Conservation (phyloP, 2,888 invertebrate genomes). For the Orchesella flavescens region DNA sequence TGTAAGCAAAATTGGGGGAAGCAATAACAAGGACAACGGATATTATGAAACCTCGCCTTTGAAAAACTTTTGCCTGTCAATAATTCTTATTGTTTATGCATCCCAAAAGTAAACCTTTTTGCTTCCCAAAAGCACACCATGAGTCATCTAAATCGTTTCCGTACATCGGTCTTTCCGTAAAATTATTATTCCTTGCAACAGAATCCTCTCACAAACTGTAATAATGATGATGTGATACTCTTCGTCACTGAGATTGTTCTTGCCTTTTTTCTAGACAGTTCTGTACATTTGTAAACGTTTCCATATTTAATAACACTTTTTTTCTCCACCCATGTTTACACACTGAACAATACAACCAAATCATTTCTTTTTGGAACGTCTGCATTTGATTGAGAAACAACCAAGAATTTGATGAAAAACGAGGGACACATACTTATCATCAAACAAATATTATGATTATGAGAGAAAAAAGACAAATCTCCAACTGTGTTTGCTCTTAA, state of each 20-base stretch:
- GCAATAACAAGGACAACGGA: slow-evolving; percentile 19
- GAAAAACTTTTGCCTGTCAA: slow-evolving; percentile 18
- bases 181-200: not conserved
- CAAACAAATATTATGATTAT: slow-evolving; percentile 40
- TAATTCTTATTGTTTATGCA: not conserved
- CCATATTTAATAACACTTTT: slow-evolving; percentile 5
- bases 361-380: no score
- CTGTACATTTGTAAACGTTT: not conserved
- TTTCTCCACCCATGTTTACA: not conserved
- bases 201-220: not conserved
- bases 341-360: no score
- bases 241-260: not conserved
- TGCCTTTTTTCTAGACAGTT: not conserved
- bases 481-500: slow-evolving; percentile 34
- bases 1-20: not conserved
- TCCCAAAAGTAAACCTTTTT: slow-evolving; percentile 5
- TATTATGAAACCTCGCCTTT: slow-evolving; percentile 38
- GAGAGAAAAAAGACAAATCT: slow-evolving; percentile 17
- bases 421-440: not conserved
- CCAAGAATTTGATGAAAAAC: no score
- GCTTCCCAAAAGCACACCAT: not conserved
- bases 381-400: no score
- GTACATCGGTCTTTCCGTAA: not conserved
- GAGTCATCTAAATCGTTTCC: slow-evolving; percentile 19
- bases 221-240: not conserved